Evolutionary conservation across 1,140 invertebrate species (phyloP).

Genomic region (Uloborus diversus): DNA sequence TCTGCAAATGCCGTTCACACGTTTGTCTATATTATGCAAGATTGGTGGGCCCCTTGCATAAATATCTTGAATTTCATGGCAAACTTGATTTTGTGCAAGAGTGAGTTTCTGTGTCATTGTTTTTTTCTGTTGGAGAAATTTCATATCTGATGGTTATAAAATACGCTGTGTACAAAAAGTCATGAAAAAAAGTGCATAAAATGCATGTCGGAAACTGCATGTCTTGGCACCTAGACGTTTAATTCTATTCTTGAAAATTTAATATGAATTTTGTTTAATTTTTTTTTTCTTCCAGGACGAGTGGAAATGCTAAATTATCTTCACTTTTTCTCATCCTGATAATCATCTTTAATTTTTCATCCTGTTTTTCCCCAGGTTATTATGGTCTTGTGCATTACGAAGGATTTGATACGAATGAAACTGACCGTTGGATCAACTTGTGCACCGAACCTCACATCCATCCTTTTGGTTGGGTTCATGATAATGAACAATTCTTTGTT

Average conservation of each 20-base stretch:
- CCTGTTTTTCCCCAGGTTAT: constrained; percentile 72
- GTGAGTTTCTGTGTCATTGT: too few relatives aligned
- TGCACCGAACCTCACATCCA: constrained; percentile 84
- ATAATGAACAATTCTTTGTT: constrained; percentile 90
- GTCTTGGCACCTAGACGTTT: neutral
- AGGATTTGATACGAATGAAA: constrained; percentile 85
- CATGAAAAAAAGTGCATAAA: too few relatives aligned
- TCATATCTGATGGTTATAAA: too few relatives aligned
- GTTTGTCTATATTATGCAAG: too few relatives aligned
- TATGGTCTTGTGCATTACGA: constrained; percentile 91
- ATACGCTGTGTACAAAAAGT: too few relatives aligned
- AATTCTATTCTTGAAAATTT: neutral
- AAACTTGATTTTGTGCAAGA: too few relatives aligned
- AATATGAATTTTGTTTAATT: neutral
- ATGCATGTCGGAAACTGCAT: neutral
- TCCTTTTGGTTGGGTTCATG: constrained; percentile 97
- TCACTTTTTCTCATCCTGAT: neutral
- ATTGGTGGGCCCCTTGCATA: too few relatives aligned
- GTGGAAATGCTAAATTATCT: neutral
- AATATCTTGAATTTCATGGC: too few relatives aligned
- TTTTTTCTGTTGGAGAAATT: too few relatives aligned
- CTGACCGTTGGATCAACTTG: constrained; percentile 96
- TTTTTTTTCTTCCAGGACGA: neutral
- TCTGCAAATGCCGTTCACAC: too few relatives aligned
- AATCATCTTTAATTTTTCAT: neutral